Base-by-base conservation (phyloP, 1,140 invertebrate species). In the Drosophila lowei region DNA sequence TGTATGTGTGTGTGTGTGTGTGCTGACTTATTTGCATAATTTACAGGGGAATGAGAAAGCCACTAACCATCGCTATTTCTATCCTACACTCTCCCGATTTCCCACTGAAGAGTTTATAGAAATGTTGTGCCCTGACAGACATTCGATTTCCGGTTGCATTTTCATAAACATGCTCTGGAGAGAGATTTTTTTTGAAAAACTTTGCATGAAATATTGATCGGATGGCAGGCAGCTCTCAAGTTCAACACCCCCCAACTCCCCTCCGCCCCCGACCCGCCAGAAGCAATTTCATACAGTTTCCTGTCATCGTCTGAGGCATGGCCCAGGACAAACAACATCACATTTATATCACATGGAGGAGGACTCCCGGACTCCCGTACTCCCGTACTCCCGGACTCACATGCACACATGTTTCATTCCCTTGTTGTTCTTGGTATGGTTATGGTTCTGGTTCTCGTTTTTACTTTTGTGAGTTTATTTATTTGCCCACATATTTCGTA, bases 81-180 rank as follows among this genome's bases (percentile, higher is more conserved):
- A 15, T 13, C 18, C 38, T 46, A 13, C 49, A 48, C 21, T 70
- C 48, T 43, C 42, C 18, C n/a, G 16, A 28, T 50, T 63, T 46
- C 50, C 50, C 34, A 43, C 44, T 60, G 46, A 18, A 57, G 64
- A 38, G 64, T 66, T 66, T 72, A 81, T 77, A 72, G 70, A 76
- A 72, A 77, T 81, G 21, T 77, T 81, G 34, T 41, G 59, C 71
- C 77, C 79, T 85, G 76, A 72, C 76, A 85, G 80, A 79, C 80
- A 72, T 85, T 84, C 80, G 72, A 85, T 85, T 84, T 84, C 80
- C 79, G 80, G 76, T 72, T 79, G 81, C 79, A 85, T 84, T 85
- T 84, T 79, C 80, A 85, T 85, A 85, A 84, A 85, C 77, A 84
- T 85, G 76, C 83, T 68, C 70, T 66, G 34, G 60, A 52, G 68